Evolutionary conservation across 2,797 vertebrate species (phyloP).

Genomic region (Semotilus atromaculatus): DNA sequence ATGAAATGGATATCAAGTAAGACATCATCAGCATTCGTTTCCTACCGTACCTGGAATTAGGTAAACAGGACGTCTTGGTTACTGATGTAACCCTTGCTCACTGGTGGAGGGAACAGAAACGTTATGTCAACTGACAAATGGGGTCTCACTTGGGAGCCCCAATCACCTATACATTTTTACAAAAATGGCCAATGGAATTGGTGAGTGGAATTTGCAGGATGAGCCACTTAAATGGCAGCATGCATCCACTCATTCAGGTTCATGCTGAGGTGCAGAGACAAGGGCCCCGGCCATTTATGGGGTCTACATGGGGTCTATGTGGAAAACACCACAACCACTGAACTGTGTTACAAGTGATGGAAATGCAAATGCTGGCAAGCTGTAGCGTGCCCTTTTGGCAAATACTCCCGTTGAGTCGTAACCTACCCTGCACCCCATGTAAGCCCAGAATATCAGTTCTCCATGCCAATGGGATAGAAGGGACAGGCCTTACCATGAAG

Average conservation of each 20-base stretch:
- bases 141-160: not conserved
- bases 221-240: not conserved
- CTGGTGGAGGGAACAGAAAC: not conserved
- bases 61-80: not conserved
- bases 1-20: conserved; percentile 61
- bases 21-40: conserved; percentile 69
- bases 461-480: too few relatives aligned
- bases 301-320: not conserved
- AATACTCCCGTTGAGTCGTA: too few relatives aligned
- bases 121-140: not conserved
- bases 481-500: too few relatives aligned
- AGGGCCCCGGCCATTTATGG: not conserved
- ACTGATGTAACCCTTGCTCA: not conserved
- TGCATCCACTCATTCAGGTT: not conserved
- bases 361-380: too few relatives aligned
- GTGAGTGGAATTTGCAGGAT: not conserved
- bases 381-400: too few relatives aligned
- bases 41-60: conserved; percentile 70
- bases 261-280: not conserved
- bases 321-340: not conserved
- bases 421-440: too few relatives aligned
- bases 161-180: not conserved
- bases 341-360: too few relatives aligned
- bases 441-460: too few relatives aligned
- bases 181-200: not conserved